Base-by-base conservation (phyloP, 2,888 invertebrate genomes). In the Venusia cambrica region DNA sequence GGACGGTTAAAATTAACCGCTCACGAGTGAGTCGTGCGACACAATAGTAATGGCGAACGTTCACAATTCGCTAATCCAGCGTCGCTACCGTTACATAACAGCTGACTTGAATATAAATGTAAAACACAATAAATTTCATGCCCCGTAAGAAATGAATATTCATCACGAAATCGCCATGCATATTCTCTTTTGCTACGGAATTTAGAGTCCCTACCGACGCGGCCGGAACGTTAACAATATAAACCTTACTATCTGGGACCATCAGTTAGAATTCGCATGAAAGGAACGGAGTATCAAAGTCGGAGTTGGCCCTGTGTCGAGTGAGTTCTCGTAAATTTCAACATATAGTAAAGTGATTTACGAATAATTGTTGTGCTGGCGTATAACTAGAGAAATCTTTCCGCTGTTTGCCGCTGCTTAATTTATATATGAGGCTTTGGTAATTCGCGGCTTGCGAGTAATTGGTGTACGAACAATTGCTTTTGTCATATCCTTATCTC, bases 291-390 rank as follows among this genome's bases (percentile, higher is more conserved):
- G 41, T 63, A 45, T 48, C 73, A 83, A 57, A 73, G 84, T 54
- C 61, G 66, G 61, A 58, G 66, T 73, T 75, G 66, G 71, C 70
- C 68, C 70, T 64, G 60, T 69, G 51, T 51, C 65, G 55, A 55
- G 59, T 69, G 61, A 62, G 63, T 66, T 78, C 79, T 83, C 83
- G 87, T 87, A 87, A 87, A 84, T 87, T 87, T 84, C 84, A 85
- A 84, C 87, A 85, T 87, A 87, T 87, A 87, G 83, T 85, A 87
- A 87, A 87, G 87, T 87, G 87, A 87, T 87, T 87, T 87, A 87
- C 87, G 87, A 84, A 87, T 87, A 85, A 87, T 87, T 87, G 87
- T 87, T 87, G 77, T 85, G 83, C 79, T 85, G 81, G 81, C 73
- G 80, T 87, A 85, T 84, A 84, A 83, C 83, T 84, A 85, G 84